Conservation (phyloP, 1,140 invertebrate species). For the Drosophila ironensis region DNA sequence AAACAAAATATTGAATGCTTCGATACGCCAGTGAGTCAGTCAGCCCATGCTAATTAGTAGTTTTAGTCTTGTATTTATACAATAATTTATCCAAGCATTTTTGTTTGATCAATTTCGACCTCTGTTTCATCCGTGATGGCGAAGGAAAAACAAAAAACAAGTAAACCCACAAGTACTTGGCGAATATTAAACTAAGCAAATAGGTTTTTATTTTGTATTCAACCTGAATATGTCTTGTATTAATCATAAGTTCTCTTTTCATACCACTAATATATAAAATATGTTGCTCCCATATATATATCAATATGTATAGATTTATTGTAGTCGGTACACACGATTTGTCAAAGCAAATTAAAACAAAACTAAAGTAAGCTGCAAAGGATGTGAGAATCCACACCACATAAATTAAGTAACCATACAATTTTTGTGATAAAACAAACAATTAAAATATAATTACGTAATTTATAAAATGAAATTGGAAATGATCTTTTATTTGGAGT, state of each 20-base stretch:
- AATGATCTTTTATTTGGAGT: background rate
- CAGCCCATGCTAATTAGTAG: conserved; percentile 48
- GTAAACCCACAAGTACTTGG: conserved; percentile 44
- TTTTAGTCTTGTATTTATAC: conserved; percentile 35
- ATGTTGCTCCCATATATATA: conserved; percentile 20
- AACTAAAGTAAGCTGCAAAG: conserved; percentile 8
- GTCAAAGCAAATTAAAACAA: conserved; percentile 41
- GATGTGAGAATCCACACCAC: conserved; percentile 37
- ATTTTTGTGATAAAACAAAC: conserved; percentile 73
- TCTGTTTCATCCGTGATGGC: conserved; percentile 27
- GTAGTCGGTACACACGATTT: conserved; percentile 30
- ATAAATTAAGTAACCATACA: conserved; percentile 62
- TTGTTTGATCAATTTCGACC: conserved; percentile 36
- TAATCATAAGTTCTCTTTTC: conserved; percentile 46
- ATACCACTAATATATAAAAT: conserved; percentile 52
- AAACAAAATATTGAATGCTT: conserved; percentile 18
- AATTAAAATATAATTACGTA: conserved; percentile 60
- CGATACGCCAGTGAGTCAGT: conserved; percentile 59
- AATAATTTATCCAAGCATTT: conserved; percentile 28
- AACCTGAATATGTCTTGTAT: conserved; percentile 30
- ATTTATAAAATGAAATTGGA: conserved; percentile 43
- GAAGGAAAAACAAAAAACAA: background rate
- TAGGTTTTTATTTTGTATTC: conserved; percentile 46
- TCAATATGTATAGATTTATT: conserved; percentile 36
- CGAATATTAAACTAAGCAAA: conserved; percentile 69